phyloP scores from a whole-genome alignment of 2,113 vertebrate species.

The Mobula birostris region DNA sequence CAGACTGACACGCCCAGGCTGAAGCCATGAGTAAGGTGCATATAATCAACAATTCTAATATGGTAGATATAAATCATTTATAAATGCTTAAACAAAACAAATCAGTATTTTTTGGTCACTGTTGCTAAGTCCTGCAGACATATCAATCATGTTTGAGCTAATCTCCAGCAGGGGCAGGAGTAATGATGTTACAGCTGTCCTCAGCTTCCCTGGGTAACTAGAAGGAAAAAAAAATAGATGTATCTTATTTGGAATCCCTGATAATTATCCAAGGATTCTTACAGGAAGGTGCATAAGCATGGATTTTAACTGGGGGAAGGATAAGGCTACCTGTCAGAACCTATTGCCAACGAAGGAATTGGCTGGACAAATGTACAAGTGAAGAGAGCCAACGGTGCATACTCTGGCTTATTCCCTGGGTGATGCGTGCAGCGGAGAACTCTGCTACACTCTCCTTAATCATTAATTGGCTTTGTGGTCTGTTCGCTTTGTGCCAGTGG shows the following conservation, averaged over 20 bases:
- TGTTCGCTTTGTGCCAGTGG: background rate
- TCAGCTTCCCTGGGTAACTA: background rate
- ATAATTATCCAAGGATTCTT: background rate
- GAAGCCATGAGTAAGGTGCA: background rate
- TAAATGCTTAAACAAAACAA: background rate
- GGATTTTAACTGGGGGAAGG: background rate
- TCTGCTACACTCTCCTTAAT: background rate
- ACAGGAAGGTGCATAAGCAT: no score
- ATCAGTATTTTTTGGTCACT: background rate
- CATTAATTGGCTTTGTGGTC: background rate
- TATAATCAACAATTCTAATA: background rate
- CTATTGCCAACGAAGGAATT: background rate
- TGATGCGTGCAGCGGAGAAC: background rate
- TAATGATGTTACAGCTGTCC: background rate
- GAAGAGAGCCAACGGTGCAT: background rate
- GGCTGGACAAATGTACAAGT: background rate
- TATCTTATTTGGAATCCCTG: background rate
- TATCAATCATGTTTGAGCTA: background rate
- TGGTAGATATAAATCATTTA: background rate
- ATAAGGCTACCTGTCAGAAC: background rate
- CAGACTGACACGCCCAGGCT: slow-evolving; percentile 45
- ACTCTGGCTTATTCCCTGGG: background rate
- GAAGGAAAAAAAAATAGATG: background rate
- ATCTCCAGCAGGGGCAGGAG: background rate
- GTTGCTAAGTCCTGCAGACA: background rate